Base-by-base conservation (phyloP, 2,888 invertebrate species). In the Meloe dianella region DNA sequence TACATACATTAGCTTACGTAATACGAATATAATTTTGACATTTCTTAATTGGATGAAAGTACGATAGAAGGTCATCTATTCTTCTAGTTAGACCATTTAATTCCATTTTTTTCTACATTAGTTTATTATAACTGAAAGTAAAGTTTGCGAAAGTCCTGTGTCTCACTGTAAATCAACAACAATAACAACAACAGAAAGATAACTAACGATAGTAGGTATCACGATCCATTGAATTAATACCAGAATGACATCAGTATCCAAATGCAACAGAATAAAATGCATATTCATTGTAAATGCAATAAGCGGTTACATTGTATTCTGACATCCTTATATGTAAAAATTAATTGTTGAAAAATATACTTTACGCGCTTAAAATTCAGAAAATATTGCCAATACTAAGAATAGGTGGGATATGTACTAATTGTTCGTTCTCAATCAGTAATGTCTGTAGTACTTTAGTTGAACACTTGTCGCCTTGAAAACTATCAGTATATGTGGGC, bases 161-260 rank as follows among this genome's bases (percentile, higher is more conserved):
- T 51, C 24, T 12, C 22, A 51, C 20, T 51, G 51, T 12, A 51
- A 22, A 22, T 5, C 12, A 51, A 51, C 22, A 17, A 4, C 41
- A 51, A 51, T 20, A 24, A 47, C 9, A 47, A 47, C 5, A 47
- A 51, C 51, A 51, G 51, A 24, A 68, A 70, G 77, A 79, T 76
- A 75, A 77, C 74, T 76, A 78, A 79, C 79, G 79, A 80, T 79
- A 70, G 71, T n/a, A n/a, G n/a, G n/a, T 74, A 77, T 78, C 79
- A 79, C 78, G 79, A 79, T 76, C 73, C 77, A 72, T 68, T 74
- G 78, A 79, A 79, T 78, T 78, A 78, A 78, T 79, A 78, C 76
- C 74, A 74, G 78, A 79, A 79, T 75, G 75, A 70, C 69, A 71
- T 66, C 68, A 65, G 51, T 51, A 51, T 12, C 51, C 47, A 47